Evolutionary conservation across 2,113 vertebrate species (phyloP).

Genomic region (Ailuropoda melanoleuca): DNA sequence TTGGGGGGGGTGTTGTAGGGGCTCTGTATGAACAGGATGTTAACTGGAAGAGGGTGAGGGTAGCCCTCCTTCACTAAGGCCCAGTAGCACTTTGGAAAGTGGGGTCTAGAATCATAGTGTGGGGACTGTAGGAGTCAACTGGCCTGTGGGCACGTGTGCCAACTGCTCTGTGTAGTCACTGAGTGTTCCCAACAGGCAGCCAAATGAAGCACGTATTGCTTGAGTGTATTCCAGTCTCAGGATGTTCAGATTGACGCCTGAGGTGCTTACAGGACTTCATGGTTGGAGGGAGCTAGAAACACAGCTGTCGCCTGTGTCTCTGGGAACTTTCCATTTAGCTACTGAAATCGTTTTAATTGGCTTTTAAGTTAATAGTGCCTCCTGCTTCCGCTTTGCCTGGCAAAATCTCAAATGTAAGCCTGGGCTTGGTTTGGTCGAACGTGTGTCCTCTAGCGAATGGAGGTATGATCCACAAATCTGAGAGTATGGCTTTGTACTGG

Average conservation of each 20-base stretch:
- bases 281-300: not conserved
- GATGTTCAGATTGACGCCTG: not conserved
- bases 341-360: not conserved
- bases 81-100: conserved; percentile 9
- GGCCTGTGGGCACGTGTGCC: not conserved
- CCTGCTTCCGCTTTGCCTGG: not conserved
- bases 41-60: not conserved
- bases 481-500: not conserved
- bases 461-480: not conserved
- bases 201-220: not conserved
- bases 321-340: not conserved
- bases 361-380: conserved; percentile 38
- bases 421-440: conserved; percentile 30
- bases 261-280: not conserved
- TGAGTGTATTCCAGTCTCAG: not conserved
- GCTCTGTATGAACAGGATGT: not conserved
- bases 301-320: not conserved
- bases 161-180: not conserved
- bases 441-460: not conserved
- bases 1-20: not conserved
- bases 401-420: not conserved
- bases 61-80: not conserved
- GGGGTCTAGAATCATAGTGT: not conserved
- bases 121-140: not conserved
- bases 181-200: not conserved